Base-by-base conservation (phyloP, 2,888 invertebrate species). In the Nemurella pictetii region DNA sequence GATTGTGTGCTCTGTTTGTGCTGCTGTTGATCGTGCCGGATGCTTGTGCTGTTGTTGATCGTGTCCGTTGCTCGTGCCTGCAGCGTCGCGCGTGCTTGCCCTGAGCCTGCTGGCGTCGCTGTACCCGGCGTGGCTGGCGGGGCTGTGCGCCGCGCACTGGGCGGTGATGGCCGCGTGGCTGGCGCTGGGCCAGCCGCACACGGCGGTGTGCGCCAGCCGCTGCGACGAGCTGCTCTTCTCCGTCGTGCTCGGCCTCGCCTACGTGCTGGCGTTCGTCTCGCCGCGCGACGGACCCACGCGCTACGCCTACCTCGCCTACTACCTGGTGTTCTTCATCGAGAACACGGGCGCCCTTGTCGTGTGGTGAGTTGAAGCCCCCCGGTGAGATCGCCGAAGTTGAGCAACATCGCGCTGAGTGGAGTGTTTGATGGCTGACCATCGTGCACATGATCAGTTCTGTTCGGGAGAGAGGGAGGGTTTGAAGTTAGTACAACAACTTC, bases 271-370 rank as follows among this genome's bases (percentile, higher is more conserved):
- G 80, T 93, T 92, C 89, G 91, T 93, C 86, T 93, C 93, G 86
- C 91, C 93, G 4, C 90, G 92, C 86, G 93, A 93, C 88, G 93
- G 93, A 55, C 92, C 92, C 55, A 93, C 94, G 1, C 90, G 93
- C 85, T 91, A 91, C 87, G 89, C 90, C n/a, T 91, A 91, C 87
- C 87, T 91, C 35, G 90, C 90, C 20, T 91, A 91, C 87, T 91
- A 91, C 87, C 88, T 91, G 84, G 90, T 91, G 7, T 91, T 91
- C 87, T 91, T 91, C 87, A 90, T 91, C 90, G 91, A 91, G 86
- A 91, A 91, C 87, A 91, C 91, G 5, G 91, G 90, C 80, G 90
- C 91, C 72, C 88, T 91, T 80, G 91, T 91, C 82, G 90, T 91
- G 20, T 91, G 91, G 91, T 91, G 88, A 90, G 89, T 88, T 20